Percentiles rank a stretch among this genome's conserved stretches.
These are phyloP conservation scores for Chrysogorgia sp. DNA, from an alignment of 92 coral and sea anemone genomes.

Conservation along the genomic window DNA sequence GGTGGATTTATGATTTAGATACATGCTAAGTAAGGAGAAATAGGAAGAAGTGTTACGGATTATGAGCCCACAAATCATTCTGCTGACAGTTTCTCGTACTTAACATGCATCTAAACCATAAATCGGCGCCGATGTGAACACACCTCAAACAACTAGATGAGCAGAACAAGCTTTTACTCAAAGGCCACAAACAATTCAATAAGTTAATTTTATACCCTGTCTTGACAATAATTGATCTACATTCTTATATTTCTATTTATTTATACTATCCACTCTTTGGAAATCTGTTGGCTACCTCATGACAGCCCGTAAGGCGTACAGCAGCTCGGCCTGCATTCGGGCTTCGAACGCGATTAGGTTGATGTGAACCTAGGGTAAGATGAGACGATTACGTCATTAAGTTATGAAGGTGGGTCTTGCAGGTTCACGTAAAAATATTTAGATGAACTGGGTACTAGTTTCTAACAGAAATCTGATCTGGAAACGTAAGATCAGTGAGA, in stretches of 20 bases:
- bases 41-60: no score
- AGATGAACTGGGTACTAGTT: no score
- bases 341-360: constrained; percentile 89
- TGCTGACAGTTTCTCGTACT: no score
- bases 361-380: constrained; percentile 75
- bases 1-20: no score
- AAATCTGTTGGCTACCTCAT: constrained; percentile 62
- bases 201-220: constrained; percentile 2
- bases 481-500: no score
- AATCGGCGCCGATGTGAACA: no score
- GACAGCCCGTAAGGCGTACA: constrained; percentile 88
- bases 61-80: no score
- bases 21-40: no score
- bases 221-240: background rate
- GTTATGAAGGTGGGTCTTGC: background rate
- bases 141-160: no score
- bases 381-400: constrained; percentile 2
- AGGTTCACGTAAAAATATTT: background rate
- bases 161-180: no score
- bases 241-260: background rate
- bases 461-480: no score
- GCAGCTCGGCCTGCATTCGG: constrained; percentile 92
- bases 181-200: background rate
- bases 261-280: background rate
- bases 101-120: no score